Evolutionary conservation across 35 echinoderm and acorn worm genomes (phyloP).

Genomic region (Ophiothrix spiculata): DNA sequence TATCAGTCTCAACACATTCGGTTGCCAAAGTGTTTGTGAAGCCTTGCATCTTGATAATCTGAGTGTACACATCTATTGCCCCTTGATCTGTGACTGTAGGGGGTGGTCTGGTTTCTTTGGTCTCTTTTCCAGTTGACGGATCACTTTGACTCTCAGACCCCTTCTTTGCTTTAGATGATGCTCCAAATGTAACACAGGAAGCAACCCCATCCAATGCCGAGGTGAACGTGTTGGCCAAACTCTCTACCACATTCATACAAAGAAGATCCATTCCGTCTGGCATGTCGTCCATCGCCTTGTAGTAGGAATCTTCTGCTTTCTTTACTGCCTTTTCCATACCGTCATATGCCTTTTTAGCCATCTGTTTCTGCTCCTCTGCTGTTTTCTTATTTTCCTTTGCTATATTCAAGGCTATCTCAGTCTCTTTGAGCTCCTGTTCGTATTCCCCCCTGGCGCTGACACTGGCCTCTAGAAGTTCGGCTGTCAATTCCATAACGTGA

Average conservation of each 20-base stretch:
- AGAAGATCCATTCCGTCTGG: neutral
- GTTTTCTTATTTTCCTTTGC: neutral
- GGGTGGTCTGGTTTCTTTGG: too few relatives aligned
- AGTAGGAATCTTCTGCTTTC: neutral
- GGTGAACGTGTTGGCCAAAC: neutral
- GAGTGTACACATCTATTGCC: neutral
- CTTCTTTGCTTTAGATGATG: neutral
- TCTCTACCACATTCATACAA: neutral
- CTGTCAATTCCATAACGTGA: too few relatives aligned
- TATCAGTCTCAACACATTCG: neutral
- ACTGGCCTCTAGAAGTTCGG: neutral
- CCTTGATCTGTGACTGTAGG: neutral
- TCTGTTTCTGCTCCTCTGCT: neutral
- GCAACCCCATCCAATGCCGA: neutral
- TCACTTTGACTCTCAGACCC: neutral
- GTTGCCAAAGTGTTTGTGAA: neutral
- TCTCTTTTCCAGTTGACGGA: too few relatives aligned
- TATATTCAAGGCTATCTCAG: neutral
- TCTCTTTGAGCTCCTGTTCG: neutral
- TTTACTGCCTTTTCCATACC: too few relatives aligned
- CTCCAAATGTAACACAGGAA: neutral
- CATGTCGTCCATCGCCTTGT: neutral
- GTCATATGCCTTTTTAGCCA: neutral
- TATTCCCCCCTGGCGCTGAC: neutral
- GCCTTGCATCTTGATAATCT: neutral